These are phyloP conservation scores for Anastatus disparis DNA, from an alignment of 1,140 invertebrate genomes.

Conservation along the genomic window DNA sequence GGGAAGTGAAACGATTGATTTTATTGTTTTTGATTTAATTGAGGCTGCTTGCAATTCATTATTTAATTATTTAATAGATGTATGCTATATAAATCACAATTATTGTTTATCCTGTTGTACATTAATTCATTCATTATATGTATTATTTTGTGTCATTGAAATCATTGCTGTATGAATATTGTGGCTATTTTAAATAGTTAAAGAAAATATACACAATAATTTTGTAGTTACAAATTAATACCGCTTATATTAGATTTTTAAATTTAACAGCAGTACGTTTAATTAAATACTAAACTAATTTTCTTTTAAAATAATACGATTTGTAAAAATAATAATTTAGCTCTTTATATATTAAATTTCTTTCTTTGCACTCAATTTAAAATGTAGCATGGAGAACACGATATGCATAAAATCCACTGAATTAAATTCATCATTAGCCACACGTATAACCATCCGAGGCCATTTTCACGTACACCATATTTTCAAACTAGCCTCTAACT, in stretches of 20 bases:
- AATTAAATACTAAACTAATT: too few relatives aligned
- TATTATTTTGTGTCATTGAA: background rate
- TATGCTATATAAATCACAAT: conserved; percentile 1
- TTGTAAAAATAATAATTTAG: too few relatives aligned
- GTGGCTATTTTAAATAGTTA: conserved; percentile 1
- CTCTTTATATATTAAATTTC: too few relatives aligned
- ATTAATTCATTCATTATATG: conserved; percentile 7
- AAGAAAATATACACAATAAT: too few relatives aligned
- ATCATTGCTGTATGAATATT: background rate
- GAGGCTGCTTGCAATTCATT: background rate
- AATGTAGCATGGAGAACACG: too few relatives aligned
- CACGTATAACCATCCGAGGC: background rate
- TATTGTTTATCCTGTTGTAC: background rate
- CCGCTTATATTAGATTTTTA: too few relatives aligned
- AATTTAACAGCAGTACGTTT: too few relatives aligned
- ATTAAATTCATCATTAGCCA: conserved; percentile 15
- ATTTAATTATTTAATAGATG: conserved; percentile 22
- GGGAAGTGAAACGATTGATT: conserved; percentile 5
- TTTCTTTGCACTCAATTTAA: too few relatives aligned
- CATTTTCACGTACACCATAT: conserved; percentile 13
- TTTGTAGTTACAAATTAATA: too few relatives aligned
- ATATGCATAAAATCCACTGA: background rate
- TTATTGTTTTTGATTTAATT: conserved; percentile 25
- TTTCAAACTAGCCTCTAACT: conserved; percentile 19
- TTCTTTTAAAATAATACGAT: too few relatives aligned